Evolutionary conservation across 2,888 invertebrate species (phyloP).

Genomic region (Volucella inanis): DNA sequence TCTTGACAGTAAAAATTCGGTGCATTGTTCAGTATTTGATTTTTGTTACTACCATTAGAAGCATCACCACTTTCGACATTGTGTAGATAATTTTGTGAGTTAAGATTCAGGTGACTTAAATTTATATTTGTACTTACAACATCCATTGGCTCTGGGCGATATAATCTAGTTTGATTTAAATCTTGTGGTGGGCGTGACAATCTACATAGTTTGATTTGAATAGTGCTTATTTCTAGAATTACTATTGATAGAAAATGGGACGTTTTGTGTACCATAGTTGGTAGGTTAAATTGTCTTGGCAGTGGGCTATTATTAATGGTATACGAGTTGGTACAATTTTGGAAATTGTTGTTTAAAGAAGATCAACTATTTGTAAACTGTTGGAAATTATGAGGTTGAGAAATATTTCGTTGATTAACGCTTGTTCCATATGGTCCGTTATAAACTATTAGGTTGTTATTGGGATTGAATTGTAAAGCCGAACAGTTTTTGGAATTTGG

Average conservation of each 20-base stretch:
- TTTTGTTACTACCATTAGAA: neutral
- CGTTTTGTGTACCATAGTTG: neutral
- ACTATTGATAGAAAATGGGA: neutral
- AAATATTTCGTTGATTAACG: too few species aligned
- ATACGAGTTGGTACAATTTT: too few species aligned
- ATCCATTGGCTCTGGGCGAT: constrained; percentile 19
- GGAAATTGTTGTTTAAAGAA: too few species aligned
- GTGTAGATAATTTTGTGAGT: constrained; percentile 10
- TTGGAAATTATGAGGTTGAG: too few species aligned
- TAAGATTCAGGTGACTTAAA: constrained; percentile 7
- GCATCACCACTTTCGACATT: constrained; percentile 12
- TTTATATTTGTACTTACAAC: constrained; percentile 26
- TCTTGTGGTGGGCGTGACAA: neutral
- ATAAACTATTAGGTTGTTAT: too few species aligned
- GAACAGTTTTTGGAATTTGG: too few species aligned
- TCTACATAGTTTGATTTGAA: constrained; percentile 22
- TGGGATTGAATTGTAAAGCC: too few species aligned
- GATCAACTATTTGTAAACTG: too few species aligned
- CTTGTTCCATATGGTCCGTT: too few species aligned
- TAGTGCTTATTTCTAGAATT: neutral
- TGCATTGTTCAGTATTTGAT: neutral
- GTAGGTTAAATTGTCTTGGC: constrained; percentile 2
- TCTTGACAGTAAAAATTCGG: neutral
- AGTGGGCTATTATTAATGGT: neutral
- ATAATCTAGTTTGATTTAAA: too few species aligned